phyloP scores from a whole-genome alignment of 2,888 invertebrate genomes.

The Netelia melanura region DNA sequence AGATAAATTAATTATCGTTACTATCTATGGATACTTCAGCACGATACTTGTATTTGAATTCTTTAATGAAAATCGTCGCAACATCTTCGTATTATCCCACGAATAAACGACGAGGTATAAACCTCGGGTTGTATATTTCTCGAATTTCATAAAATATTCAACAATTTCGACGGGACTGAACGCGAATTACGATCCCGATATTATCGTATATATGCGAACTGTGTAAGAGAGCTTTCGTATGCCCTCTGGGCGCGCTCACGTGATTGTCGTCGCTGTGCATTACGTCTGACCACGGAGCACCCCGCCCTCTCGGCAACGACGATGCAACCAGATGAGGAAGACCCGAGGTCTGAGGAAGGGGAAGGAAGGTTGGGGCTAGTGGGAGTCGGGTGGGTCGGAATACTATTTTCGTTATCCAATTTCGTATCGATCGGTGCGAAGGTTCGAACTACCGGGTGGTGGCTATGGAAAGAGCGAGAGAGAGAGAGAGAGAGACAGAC shows the following conservation, averaged over 20 bases:
- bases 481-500: conserved; percentile 10
- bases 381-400: background rate
- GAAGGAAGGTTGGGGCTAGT: background rate
- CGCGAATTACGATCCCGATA: background rate
- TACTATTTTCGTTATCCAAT: conserved; percentile 66
- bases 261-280: conserved; percentile 38
- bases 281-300: conserved; percentile 17
- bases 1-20: too few species aligned
- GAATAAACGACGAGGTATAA: too few species aligned
- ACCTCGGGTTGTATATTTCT: too few species aligned
- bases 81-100: too few species aligned
- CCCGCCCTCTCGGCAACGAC: conserved; percentile 25
- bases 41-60: too few species aligned
- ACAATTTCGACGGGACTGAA: background rate
- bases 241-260: background rate
- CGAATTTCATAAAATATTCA: background rate
- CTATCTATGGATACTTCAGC: too few species aligned
- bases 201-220: background rate
- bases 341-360: conserved; percentile 22
- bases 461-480: conserved; percentile 17
- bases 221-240: background rate
- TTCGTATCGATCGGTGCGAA: conserved; percentile 66
- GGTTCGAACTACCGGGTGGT: conserved; percentile 60
- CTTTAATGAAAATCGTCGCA: too few species aligned
- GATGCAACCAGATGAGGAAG: conserved; percentile 49